Evolutionary conservation across 2,113 vertebrate genomes (phyloP), one percentile per base, ranked within the genome.

Genomic region (Strigops habroptila): DNA sequence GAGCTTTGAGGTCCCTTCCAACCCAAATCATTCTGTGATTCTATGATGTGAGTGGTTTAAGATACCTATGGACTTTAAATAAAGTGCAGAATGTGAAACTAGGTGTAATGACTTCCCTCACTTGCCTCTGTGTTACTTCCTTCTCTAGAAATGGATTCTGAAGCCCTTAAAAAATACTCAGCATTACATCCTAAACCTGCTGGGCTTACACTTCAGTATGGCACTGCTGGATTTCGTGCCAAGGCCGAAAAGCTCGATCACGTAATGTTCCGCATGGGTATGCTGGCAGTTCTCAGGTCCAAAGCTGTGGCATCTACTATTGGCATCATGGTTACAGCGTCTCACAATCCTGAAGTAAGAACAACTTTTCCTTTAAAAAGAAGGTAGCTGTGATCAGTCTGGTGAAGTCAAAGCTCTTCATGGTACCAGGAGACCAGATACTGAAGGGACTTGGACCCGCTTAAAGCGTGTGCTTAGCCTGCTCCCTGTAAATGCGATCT

Each of bases 271-370:
- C 98, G 99, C 79, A 99, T 99, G 99, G 99, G 99, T 24, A 86
- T 99, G n/a, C 96, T 99, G 95, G 99, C 99, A 1, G 93, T 96
- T 0, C 97, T 99, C 55, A 96, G 99, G 74, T 99, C 99, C 89
- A 99, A 97, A 86, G 98, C 98, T 14, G 97, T 98, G 6, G 92
- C 96, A 51, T 97, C 98, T 17, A 98, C 98, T 22, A 98, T 99
- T 15, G 99, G 99, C 19, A 92, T 99, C 81, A 99, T 99, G 99
- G 99, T 99, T 24, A 99, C 99, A 2, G 99, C 99, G 1, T 99
- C 99, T 4, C 99, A 99, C 95, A 99, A 99, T 95, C 99, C 99
- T 12, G 99, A 99, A 97, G 99, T 99, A 97, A 98, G 88, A 48
- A 12, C 49, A 35, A 64, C 5, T 14, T 35, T 75, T 70, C 7